phyloP scores from a whole-genome alignment of 2,797 vertebrate species.

The Apogon talboti region DNA sequence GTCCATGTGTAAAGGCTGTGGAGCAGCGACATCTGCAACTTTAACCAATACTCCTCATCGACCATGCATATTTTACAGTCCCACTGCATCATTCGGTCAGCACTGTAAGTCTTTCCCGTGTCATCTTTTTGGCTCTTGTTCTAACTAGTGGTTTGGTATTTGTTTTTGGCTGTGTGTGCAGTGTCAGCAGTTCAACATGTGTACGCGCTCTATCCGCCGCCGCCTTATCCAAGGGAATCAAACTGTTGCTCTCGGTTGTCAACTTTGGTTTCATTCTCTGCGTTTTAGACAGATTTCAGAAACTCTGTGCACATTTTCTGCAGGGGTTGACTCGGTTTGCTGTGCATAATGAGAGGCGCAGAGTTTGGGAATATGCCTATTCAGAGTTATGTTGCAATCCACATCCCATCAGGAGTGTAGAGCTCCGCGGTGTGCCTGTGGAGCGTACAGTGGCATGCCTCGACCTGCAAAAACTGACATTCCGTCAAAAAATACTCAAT shows the following conservation, averaged over 20 bases:
- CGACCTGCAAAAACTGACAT: constrained; percentile 47
- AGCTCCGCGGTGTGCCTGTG: constrained; percentile 20
- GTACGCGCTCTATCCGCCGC: neutral
- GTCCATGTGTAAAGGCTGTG: constrained; percentile 34
- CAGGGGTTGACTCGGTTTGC: constrained; percentile 40
- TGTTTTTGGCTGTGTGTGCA: neutral
- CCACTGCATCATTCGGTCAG: constrained; percentile 75
- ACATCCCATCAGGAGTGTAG: constrained; percentile 3
- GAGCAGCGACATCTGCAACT: constrained; percentile 38
- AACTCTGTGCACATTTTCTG: constrained; percentile 24
- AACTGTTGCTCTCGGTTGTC: neutral
- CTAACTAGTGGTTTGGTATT: constrained; percentile 1
- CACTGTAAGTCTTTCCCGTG: constrained; percentile 35
- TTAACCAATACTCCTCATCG: constrained; percentile 27
- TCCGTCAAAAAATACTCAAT: constrained; percentile 39
- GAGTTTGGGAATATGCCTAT: constrained; percentile 14
- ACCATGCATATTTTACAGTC: constrained; percentile 78
- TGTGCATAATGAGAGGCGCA: constrained; percentile 12
- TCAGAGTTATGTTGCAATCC: constrained; percentile 46
- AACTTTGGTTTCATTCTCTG: neutral
- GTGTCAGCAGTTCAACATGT: constrained; percentile 9
- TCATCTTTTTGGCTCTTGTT: constrained; percentile 10
- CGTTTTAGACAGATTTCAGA: neutral
- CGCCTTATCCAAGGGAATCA: neutral
- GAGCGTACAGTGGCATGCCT: constrained; percentile 7